phyloP scores from a whole-genome alignment of 92 coral and sea anemone genomes.

The Epizoanthus rinbou region DNA sequence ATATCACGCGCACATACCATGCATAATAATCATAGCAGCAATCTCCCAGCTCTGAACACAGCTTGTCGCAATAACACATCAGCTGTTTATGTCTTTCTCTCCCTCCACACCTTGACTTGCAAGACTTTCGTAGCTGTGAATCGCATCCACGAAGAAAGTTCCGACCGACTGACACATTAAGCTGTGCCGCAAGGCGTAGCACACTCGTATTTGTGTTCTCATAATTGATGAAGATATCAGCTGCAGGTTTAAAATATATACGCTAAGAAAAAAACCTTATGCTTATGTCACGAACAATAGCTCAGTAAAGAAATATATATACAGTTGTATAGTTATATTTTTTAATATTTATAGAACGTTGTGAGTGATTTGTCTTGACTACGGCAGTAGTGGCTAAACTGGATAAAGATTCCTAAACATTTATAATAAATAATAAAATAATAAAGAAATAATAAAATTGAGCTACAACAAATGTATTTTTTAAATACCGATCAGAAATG shows the following conservation, averaged over 20 bases:
- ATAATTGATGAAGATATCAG: neutral
- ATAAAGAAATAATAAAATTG: too few relatives aligned
- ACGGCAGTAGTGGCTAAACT: too few relatives aligned
- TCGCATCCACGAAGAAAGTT: neutral
- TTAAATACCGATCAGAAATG: too few relatives aligned
- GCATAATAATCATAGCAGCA: constrained; percentile 18
- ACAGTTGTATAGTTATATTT: neutral
- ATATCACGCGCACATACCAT: constrained; percentile 1
- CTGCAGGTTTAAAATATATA: neutral
- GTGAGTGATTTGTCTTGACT: too few relatives aligned
- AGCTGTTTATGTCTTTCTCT: neutral
- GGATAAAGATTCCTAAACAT: too few relatives aligned
- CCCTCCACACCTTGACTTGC: neutral
- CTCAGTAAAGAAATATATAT: neutral
- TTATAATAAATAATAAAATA: too few relatives aligned
- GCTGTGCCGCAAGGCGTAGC: neutral
- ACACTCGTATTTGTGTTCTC: neutral
- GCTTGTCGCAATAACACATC: constrained; percentile 2
- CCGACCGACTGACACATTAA: constrained; percentile 7
- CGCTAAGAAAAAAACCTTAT: neutral
- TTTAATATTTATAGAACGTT: too few relatives aligned
- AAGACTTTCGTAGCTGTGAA: neutral
- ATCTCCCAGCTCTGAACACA: constrained; percentile 2
- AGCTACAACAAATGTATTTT: too few relatives aligned
- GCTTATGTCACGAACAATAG: neutral